These are phyloP conservation scores for Idaea biselata DNA, from an alignment of 2,888 invertebrate genomes.

Conservation along the genomic window DNA sequence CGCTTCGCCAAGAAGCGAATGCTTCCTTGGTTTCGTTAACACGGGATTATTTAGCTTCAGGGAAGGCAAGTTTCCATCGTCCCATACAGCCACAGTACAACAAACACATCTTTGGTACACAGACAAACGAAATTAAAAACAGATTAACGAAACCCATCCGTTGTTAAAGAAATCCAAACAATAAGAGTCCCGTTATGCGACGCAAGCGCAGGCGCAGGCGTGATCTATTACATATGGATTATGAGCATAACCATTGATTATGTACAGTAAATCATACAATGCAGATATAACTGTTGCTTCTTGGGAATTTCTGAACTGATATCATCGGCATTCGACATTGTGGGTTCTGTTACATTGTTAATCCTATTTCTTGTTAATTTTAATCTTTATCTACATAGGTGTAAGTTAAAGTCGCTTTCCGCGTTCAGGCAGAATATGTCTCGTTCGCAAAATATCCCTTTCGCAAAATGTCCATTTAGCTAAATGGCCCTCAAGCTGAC, in stretches of 20 bases:
- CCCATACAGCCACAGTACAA: too few relatives aligned
- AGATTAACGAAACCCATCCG: not conserved
- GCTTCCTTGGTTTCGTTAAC: too few relatives aligned
- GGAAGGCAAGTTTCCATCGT: too few relatives aligned
- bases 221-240: slow-evolving; percentile 36
- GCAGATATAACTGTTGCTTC: slow-evolving; percentile 1
- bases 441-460: too few relatives aligned
- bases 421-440: too few relatives aligned
- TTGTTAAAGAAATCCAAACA: not conserved
- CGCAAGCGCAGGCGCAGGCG: slow-evolving; percentile 6
- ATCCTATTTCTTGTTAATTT: not conserved
- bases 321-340: not conserved
- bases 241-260: slow-evolving; percentile 29
- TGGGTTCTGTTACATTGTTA: not conserved
- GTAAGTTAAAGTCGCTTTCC: too few relatives aligned
- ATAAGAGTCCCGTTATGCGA: not conserved
- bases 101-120: too few relatives aligned
- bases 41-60: too few relatives aligned
- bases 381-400: too few relatives aligned
- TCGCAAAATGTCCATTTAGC: too few relatives aligned
- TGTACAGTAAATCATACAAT: slow-evolving; percentile 28
- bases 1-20: too few relatives aligned
- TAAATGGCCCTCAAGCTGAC: too few relatives aligned
- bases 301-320: not conserved
- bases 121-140: not conserved